Percentiles rank a stretch among this genome's conserved stretches.
phyloP scores from a whole-genome alignment of 30 jellyfish, hydroid and myxozoan species.

The Aurelia sp. region DNA sequence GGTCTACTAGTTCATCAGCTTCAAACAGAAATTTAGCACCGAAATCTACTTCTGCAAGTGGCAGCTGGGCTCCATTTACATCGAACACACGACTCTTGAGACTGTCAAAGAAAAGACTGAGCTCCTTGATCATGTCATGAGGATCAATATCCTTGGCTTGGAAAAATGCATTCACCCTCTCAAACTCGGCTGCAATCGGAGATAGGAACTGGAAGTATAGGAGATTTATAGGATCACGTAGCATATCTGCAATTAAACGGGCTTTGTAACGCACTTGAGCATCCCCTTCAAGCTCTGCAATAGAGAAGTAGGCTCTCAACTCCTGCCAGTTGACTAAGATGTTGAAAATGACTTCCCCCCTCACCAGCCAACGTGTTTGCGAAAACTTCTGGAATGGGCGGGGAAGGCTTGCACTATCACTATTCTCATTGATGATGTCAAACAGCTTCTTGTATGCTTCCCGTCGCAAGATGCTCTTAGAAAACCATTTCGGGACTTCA shows the following conservation, averaged over 20 bases:
- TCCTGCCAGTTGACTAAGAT: conserved; percentile 73
- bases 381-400: conserved; percentile 66
- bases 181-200: conserved; percentile 28
- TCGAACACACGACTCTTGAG: conserved; percentile 43
- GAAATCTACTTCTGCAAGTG: conserved; percentile 47
- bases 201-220: conserved; percentile 62
- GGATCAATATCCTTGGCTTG: conserved; percentile 78
- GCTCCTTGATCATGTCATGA: conserved; percentile 60
- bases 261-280: conserved; percentile 62
- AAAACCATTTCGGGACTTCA: conserved; percentile 75
- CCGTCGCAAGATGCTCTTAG: conserved; percentile 67
- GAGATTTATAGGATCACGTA: conserved; percentile 57
- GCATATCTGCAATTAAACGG: conserved; percentile 66
- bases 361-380: conserved; percentile 74
- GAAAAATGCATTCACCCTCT: conserved; percentile 50
- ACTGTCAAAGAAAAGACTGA: conserved; percentile 18
- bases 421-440: conserved; percentile 50
- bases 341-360: conserved; percentile 71
- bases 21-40: conserved; percentile 68
- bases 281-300: conserved; percentile 62
- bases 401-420: conserved; percentile 59
- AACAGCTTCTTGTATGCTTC: conserved; percentile 66
- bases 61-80: conserved; percentile 39
- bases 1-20: not conserved
- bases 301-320: conserved; percentile 69